Conservation (phyloP, 2,113 vertebrate species). For the Gopherus evgoodei region DNA sequence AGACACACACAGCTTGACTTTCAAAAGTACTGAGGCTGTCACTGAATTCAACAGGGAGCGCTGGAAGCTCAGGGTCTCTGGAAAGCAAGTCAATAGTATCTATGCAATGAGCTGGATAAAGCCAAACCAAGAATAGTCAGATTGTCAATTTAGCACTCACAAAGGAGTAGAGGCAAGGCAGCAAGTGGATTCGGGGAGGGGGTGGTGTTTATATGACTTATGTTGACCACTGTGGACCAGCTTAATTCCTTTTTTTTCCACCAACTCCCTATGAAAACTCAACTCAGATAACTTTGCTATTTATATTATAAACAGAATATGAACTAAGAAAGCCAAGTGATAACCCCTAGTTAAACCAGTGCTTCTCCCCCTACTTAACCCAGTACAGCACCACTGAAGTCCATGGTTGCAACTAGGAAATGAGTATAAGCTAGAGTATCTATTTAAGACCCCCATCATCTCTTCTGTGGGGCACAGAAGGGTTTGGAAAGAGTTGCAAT, state of each 20-base stretch:
- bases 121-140: not conserved
- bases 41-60: not conserved
- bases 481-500: not conserved
- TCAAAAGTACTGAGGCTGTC: not conserved
- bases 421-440: not conserved
- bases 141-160: not conserved
- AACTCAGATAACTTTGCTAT: not conserved
- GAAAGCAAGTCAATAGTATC: not conserved
- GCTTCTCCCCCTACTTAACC: not conserved
- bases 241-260: not conserved
- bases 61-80: not conserved
- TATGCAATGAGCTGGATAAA: not conserved
- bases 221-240: not conserved
- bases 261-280: fast-evolving
- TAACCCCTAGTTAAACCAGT: not conserved
- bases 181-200: not conserved
- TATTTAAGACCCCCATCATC: not conserved
- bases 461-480: not conserved
- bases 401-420: not conserved
- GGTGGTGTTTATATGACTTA: not conserved
- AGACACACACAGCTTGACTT: not conserved
- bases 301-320: not conserved
- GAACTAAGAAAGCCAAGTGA: not conserved
- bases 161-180: fast-evolving
- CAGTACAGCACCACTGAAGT: not conserved